Base-by-base conservation (phyloP, 2,888 invertebrate genomes). In the Orthosia cruda region DNA sequence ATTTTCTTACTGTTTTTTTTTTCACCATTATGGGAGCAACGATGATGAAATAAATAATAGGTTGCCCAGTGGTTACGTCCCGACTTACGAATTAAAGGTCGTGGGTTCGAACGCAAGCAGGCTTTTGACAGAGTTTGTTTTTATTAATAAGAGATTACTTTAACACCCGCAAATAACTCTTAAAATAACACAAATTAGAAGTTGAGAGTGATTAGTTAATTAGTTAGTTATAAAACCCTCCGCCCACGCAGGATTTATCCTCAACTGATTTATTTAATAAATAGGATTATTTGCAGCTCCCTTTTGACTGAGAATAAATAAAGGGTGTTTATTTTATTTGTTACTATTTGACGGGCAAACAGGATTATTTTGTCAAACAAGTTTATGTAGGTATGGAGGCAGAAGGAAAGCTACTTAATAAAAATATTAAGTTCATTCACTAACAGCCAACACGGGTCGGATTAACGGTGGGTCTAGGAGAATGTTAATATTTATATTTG, bases 121-220 rank as follows among this genome's bases (percentile, higher is more conserved):
- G 40, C 40, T 40, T 40, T 40, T 40, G 40, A 40, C 40, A 9
- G 9, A 40, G 40, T 40, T 40, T n/a, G 15, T 20, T 45, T n/a
- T 20, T 45, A 23, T 55, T 18, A 47, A 23, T 23, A 23, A 3
- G 15, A 26, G 18, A 26, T 54, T 32, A 32, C 52, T 77, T 52
- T 4, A 16, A 50, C 15, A 18, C n/a, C 9, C 16, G 7, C 7
- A 74, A 49, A 50, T 54, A 45, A 20, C 18, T 61, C n/a, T 55
- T 45, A 75, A 68, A 78, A 62, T 71, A 47, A 45, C 5, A 69
- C 11, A 26, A 40, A 55, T 13, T 62, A 58, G 5, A 12, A 58
- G 23, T 47, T 32, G 23, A 40, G 32, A 45, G 26, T 16, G 45
- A 11, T 62, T 62, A n/a, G 47, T 52, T 58, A 57, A 45, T 62